Percentiles rank a stretch among this genome's conserved stretches.
phyloP scores from a whole-genome alignment of 1,140 invertebrate genomes.

The Drosophila fuyamai region DNA sequence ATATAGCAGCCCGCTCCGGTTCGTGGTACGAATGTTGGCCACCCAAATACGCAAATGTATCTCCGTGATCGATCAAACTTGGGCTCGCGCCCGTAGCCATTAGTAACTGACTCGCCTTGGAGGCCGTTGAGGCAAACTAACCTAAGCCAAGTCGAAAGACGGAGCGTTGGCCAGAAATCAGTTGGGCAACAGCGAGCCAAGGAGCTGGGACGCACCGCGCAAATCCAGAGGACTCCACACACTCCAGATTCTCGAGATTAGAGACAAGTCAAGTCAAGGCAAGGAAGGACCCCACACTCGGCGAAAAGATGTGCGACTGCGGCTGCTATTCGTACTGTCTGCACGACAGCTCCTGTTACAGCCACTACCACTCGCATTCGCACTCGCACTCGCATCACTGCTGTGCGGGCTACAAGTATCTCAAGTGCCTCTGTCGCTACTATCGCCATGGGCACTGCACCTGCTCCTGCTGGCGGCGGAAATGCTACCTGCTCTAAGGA shows the following conservation, averaged over 20 bases:
- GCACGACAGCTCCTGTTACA: constrained; percentile 71
- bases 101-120: constrained; percentile 18
- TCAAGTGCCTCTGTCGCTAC: constrained; percentile 75
- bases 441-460: constrained; percentile 76
- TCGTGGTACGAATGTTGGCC: constrained; percentile 74
- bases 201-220: constrained; percentile 43
- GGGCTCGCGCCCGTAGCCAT: constrained; percentile 26
- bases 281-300: neutral
- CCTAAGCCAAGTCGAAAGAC: constrained; percentile 77
- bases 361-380: constrained; percentile 63
- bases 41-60: constrained; percentile 79
- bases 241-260: constrained; percentile 6
- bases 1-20: constrained; percentile 43
- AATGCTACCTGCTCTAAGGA: constrained; percentile 74
- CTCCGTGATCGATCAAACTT: constrained; percentile 66
- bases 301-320: constrained; percentile 71
- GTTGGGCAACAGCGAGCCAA: constrained; percentile 60
- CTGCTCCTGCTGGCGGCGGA: constrained; percentile 76
- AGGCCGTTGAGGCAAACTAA: constrained; percentile 55
- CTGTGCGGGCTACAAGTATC: constrained; percentile 78
- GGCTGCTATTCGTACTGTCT: constrained; percentile 76
- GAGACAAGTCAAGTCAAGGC: neutral
- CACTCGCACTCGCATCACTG: constrained; percentile 72
- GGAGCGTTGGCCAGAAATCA: constrained; percentile 77
- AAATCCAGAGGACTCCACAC: neutral